Base-by-base conservation (phyloP, 64 coral and sea anemone species). In the Pocillopora verrucosa region DNA sequence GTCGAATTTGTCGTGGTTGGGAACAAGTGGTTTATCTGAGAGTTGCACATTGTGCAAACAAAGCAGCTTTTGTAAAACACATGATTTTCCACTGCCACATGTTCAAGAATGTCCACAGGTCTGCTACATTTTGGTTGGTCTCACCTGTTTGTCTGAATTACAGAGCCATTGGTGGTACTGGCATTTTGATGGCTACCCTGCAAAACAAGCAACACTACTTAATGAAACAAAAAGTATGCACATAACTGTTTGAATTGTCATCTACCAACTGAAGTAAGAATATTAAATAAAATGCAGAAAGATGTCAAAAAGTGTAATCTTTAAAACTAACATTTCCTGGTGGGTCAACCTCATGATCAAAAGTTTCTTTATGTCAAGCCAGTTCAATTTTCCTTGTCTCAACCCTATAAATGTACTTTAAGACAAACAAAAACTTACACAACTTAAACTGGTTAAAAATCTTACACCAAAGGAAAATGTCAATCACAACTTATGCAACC, bases 1-100 rank as follows among this genome's bases (percentile, higher is more conserved):
- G 16, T 98, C 94, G 57, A 98, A 98, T 86, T 98, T 98, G 78
- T 98, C 95, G 36, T 98, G 95, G 56, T 98, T 92, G 75, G 95
- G 95, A 73, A 98, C 89, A 77, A 98, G 45, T 98, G 92, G 73
- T 98, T 98, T 19, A 98, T 73, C 95, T 92, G 94, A 0, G 80
- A 89, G 58, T 34, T 92, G 51, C 95, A 98, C 35, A 98, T 98
- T 10, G 95, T 92, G 72, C 95, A 98, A 62, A 98, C 78, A 92
- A 98, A 98, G 75, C 95, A 98, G 68, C 72, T 94, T 75, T 86
- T 91, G 87, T 98, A 92, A 58, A 94, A 98, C 15, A 98, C 86
- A 41, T 98, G 95, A 73, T 98, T 98, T 56, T 98, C 95, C 14
- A 98, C 95, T 19, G 95, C 86, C 65, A 98, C 92, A 60, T 92